Conservation (phyloP, 2,113 vertebrate genomes). For the Asarcornis scutulata region DNA sequence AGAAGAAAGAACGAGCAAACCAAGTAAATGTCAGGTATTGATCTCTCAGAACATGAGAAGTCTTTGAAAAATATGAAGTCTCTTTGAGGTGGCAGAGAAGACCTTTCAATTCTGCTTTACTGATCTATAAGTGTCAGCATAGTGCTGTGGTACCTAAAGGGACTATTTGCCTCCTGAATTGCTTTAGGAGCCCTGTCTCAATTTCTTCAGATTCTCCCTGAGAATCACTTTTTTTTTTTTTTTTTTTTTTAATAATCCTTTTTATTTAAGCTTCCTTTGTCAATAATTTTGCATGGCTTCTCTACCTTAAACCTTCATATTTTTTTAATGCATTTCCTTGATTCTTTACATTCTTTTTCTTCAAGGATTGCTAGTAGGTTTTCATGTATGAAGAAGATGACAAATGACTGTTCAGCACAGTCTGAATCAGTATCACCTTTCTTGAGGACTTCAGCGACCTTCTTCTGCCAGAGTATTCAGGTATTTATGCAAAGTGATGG, state of each 20-base stretch:
- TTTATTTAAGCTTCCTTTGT: neutral
- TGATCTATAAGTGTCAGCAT: neutral
- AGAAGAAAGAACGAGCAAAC: neutral
- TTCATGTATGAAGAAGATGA: neutral
- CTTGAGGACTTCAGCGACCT: neutral
- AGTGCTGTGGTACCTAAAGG: neutral
- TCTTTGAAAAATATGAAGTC: neutral
- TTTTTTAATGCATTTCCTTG: neutral
- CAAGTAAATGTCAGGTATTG: neutral
- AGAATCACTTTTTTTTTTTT: neutral
- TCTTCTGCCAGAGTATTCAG: neutral
- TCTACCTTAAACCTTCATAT: neutral
- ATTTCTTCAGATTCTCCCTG: neutral
- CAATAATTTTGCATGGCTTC: neutral
- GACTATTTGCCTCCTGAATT: neutral
- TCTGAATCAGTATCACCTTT: neutral
- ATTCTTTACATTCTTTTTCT: neutral
- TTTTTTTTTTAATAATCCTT: neutral
- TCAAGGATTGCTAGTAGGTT: neutral
- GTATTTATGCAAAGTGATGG: neutral
- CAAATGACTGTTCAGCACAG: neutral
- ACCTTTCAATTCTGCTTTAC: neutral
- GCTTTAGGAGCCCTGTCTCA: neutral
- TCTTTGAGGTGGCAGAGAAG: neutral
- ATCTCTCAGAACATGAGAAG: neutral